phyloP scores from a whole-genome alignment of 2,888 invertebrate genomes.

The Acanthosepion lycidas region DNA sequence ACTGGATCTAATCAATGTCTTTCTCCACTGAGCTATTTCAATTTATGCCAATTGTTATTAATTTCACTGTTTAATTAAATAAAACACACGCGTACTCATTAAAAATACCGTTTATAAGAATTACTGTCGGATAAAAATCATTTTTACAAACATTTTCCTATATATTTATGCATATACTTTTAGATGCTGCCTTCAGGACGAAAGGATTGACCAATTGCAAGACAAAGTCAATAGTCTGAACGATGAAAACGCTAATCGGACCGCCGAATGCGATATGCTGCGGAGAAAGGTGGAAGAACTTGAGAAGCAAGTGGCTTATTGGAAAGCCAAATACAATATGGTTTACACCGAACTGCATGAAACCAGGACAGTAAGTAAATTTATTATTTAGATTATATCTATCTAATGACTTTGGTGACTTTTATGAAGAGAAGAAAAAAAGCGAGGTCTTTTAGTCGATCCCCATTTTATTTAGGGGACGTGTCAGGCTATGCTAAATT shows the following conservation, averaged over 20 bases:
- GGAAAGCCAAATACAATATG: neutral
- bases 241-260: constrained; percentile 59
- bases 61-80: too few relatives aligned
- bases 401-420: neutral
- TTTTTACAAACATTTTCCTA: too few relatives aligned
- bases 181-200: constrained; percentile 47
- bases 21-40: too few relatives aligned
- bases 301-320: constrained; percentile 53
- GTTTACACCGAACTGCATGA: constrained; percentile 23
- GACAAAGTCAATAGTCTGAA: constrained; percentile 59
- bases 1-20: too few relatives aligned
- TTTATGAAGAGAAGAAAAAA: too few relatives aligned
- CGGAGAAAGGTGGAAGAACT: constrained; percentile 56
- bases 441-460: too few relatives aligned
- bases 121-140: too few relatives aligned
- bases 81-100: too few relatives aligned
- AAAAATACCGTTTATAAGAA: too few relatives aligned
- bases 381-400: neutral
- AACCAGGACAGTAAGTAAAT: constrained; percentile 58
- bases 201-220: constrained; percentile 52
- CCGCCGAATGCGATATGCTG: constrained; percentile 59
- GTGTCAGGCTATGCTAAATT: too few relatives aligned
- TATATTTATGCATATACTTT: neutral
- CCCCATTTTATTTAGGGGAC: too few relatives aligned
- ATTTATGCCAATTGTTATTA: too few relatives aligned